These are phyloP conservation scores for Gallinago undulata DNA, from an alignment of 2,113 vertebrate genomes.

Conservation along the genomic window DNA sequence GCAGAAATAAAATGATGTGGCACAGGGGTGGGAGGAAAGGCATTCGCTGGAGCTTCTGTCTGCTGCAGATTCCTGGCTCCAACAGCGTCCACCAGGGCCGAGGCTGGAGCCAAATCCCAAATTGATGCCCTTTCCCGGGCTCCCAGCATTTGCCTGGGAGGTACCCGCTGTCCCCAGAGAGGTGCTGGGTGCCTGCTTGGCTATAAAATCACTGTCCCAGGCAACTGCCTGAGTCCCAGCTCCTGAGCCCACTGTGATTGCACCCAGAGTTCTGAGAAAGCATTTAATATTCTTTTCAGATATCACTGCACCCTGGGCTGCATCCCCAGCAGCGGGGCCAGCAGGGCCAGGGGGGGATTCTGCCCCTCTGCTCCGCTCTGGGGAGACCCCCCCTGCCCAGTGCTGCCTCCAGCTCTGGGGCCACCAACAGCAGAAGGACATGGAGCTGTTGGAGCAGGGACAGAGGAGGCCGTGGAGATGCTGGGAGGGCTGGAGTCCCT, in stretches of 20 bases:
- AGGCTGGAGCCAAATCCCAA: not conserved
- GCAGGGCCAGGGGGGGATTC: not conserved
- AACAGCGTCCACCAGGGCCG: not conserved
- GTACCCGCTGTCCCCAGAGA: no score
- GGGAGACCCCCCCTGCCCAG: not conserved
- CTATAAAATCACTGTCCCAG: not conserved
- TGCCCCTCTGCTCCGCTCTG: not conserved
- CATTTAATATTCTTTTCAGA: not conserved
- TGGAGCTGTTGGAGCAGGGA: not conserved
- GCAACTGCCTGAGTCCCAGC: not conserved
- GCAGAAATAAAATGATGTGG: not conserved
- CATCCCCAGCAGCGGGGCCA: not conserved
- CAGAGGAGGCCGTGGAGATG: not conserved
- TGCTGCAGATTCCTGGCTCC: not conserved
- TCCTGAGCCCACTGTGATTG: accelerated
- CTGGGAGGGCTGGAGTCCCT: not conserved
- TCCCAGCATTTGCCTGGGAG: accelerated
- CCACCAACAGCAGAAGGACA: not conserved
- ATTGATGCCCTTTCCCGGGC: accelerated
- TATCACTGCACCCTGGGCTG: not conserved
- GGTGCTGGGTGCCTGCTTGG: not conserved
- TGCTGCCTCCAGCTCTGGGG: not conserved
- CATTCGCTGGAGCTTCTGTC: not conserved
- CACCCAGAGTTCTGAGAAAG: accelerated
- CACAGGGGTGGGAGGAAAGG: not conserved